Base-by-base conservation (phyloP, 2,888 invertebrate genomes). In the Drosophila acutilabella region DNA sequence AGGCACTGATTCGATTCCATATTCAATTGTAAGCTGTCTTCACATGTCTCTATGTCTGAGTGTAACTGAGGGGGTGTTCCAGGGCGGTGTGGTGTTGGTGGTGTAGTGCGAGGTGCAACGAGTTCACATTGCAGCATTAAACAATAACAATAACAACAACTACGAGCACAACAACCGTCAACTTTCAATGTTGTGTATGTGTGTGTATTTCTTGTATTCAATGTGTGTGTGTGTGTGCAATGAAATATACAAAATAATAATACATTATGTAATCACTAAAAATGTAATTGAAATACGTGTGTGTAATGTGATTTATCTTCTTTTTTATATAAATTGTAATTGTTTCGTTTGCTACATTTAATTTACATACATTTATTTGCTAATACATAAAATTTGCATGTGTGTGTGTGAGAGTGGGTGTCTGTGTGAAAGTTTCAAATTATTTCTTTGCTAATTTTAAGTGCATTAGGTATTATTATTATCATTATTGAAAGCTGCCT, bases 211-310 rank as follows among this genome's bases (percentile, higher is more conserved):
- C 30, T 40, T 67, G 36, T 57, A 26, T 54, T 30, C 8, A 30
- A 44, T 62, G 16, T 64, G 48, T 48, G 36, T 65, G 36, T 73
- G 50, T 68, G 64, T 69, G 56, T 75, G 65, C 73, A 77, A 73
- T 76, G 78, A 77, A 75, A 73, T 77, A 76, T 76, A 76, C 76
- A 76, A 76, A 82, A 82, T 83, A 82, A 83, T 83, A 82, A 86
- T 85, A 85, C 86, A 82, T 85, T 67, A 85, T 76, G 76, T 82
- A 78, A 85, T 85, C 85, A 82, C 86, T 85, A 82, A 81, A 76
- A 81, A 70, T 83, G 81, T 86, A 83, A 86, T 80, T 83, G 68
- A 86, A 82, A 82, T 82, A 86, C 83, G 68, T 61, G 68, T 64
- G 68, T 64, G 54, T 62, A 50, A 41, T 52, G 52, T 50, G 30